phyloP scores from a whole-genome alignment of 1,140 invertebrate species.

The Conopomorpha cramerella region DNA sequence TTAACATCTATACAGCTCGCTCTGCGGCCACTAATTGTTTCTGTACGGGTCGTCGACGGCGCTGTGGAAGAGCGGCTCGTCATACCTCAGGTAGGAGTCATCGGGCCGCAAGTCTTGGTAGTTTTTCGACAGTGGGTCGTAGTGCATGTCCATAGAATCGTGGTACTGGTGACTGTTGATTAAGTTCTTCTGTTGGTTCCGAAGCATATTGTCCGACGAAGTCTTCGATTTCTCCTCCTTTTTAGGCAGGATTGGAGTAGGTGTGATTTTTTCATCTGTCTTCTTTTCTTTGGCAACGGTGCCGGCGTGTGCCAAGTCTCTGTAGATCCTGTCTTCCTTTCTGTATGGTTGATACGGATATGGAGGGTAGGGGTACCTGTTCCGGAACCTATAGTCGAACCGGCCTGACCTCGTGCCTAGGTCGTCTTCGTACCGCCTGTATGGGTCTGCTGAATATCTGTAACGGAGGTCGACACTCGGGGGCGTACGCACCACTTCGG shows the following conservation, averaged over 20 bases:
- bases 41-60: constrained; percentile 47
- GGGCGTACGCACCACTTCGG: constrained; percentile 50
- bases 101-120: constrained; percentile 39
- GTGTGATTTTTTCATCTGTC: constrained; percentile 46
- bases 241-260: constrained; percentile 36
- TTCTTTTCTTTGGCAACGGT: constrained; percentile 45
- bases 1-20: too few species aligned
- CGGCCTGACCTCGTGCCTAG: constrained; percentile 33
- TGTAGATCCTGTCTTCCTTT: constrained; percentile 50
- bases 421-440: constrained; percentile 46
- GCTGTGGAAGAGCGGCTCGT: constrained; percentile 47
- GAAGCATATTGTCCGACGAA: constrained; percentile 13
- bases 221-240: constrained; percentile 42
- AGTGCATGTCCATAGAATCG: constrained; percentile 22
- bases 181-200: constrained; percentile 35
- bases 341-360: constrained; percentile 45
- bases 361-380: constrained; percentile 13
- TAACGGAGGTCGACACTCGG: constrained; percentile 49
- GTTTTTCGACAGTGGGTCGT: constrained; percentile 29
- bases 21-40: constrained; percentile 47
- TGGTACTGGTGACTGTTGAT: constrained; percentile 56
- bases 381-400: constrained; percentile 35
- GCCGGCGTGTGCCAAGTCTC: constrained; percentile 40
- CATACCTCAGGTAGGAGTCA: constrained; percentile 41
- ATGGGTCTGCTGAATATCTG: constrained; percentile 41